These are phyloP conservation scores for Crypturellus tataupa DNA, from an alignment of 2,797 vertebrate species.

Conservation along the genomic window DNA sequence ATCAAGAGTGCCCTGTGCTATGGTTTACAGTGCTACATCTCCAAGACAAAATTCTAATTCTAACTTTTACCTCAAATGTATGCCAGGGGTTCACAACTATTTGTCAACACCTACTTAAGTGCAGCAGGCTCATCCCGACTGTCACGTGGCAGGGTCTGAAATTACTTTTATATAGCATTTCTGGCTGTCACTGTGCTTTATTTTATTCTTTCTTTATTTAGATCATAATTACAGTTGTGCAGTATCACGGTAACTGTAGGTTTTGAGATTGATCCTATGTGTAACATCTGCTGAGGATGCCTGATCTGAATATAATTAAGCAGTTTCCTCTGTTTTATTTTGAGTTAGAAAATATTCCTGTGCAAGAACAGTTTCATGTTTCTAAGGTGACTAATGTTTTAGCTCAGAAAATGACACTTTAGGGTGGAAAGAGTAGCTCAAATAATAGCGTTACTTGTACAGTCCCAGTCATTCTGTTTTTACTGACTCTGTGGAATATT, in stretches of 20 bases:
- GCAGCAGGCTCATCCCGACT: background rate
- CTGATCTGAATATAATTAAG: conserved; percentile 37
- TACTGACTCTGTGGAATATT: background rate
- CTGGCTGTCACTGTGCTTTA: conserved; percentile 19
- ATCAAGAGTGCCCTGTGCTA: background rate
- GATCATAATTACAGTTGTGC: conserved; percentile 39
- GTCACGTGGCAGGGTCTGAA: background rate
- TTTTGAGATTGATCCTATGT: conserved; percentile 35
- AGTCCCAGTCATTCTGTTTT: background rate
- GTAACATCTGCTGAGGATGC: conserved; percentile 43
- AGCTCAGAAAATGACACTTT: background rate
- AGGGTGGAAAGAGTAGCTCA: conserved; percentile 1
- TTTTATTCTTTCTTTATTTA: conserved; percentile 56
- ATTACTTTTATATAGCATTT: conserved; percentile 22
- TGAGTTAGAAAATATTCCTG: background rate
- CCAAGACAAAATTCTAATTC: background rate
- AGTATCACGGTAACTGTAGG: conserved; percentile 2
- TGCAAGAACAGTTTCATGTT: conserved; percentile 11
- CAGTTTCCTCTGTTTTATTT: background rate
- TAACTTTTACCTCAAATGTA: conserved; percentile 11
- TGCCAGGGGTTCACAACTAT: background rate
- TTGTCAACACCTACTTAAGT: conserved; percentile 3
- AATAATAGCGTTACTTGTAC: background rate
- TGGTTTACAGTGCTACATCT: background rate
- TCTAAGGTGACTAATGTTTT: background rate